Percentiles rank a stretch among this genome's conserved stretches.
These are phyloP conservation scores for Steinernema carpocapsae DNA, from an alignment of 2,888 invertebrate species.

Conservation along the genomic window DNA sequence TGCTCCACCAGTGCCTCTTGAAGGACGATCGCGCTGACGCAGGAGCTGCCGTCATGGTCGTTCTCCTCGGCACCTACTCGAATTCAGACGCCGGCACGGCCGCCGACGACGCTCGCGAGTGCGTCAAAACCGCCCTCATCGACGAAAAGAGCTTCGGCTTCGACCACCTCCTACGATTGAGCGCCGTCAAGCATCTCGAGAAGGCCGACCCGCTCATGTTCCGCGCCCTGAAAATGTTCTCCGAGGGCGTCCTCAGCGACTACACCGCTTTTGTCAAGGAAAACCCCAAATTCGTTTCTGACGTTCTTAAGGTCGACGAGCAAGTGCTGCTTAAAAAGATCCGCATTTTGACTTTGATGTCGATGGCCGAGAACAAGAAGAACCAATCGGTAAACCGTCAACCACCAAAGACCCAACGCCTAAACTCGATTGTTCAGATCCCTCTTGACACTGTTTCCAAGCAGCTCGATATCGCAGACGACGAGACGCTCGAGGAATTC, in stretches of 20 bases:
- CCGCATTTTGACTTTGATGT: conserved; percentile 94
- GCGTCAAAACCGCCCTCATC: conserved; percentile 88
- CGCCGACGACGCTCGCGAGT: conserved; percentile 87
- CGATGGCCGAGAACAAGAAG: conserved; percentile 81
- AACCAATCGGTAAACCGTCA: conserved; percentile 42
- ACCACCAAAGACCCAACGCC: background rate
- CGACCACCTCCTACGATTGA: conserved; percentile 88
- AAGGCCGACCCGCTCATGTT: conserved; percentile 60
- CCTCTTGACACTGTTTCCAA: conserved; percentile 85
- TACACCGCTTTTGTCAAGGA: conserved; percentile 49
- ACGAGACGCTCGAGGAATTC: conserved; percentile 90
- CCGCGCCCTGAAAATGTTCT: conserved; percentile 58
- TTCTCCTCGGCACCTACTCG: conserved; percentile 90
- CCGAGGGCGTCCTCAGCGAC: conserved; percentile 57
- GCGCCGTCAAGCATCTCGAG: conserved; percentile 87
- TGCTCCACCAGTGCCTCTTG: conserved; percentile 60
- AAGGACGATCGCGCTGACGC: conserved; percentile 75
- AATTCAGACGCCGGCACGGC: conserved; percentile 91
- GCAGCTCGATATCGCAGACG: conserved; percentile 81
- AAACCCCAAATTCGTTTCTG: conserved; percentile 85
- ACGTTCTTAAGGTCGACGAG: conserved; percentile 59
- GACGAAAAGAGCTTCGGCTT: conserved; percentile 87
- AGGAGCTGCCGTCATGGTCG: conserved; percentile 79
- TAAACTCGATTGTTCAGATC: conserved; percentile 73
- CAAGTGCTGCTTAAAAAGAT: conserved; percentile 78